Base-by-base conservation (phyloP, 2,888 invertebrate genomes). In the Cartodere bifasciata region DNA sequence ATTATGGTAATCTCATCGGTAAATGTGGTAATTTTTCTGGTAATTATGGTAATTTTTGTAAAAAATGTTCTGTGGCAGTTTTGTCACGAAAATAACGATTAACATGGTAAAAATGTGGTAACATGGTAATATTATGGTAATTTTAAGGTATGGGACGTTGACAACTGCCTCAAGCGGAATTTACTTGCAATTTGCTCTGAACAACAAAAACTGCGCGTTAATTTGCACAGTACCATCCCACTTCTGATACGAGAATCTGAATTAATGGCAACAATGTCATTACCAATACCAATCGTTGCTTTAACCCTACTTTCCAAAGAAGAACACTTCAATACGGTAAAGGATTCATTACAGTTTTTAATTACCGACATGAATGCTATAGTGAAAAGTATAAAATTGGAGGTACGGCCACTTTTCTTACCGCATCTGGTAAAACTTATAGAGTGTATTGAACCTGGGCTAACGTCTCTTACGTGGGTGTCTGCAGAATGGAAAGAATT, bases 401-500 rank as follows among this genome's bases (percentile, higher is more conserved):
- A 91, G 62, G 85, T 92, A 10, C 72, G 91, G n/a, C 86, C 88
- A 13, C 64, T 95, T 29, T 78, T 94, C 53, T 66, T 88, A 16
- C 88, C 90, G 0, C 90, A 91, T 64, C 67, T 91, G 38, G 80
- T 85, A 14, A 75, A 81, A 13, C 68, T 94, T 9, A 82, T 87
- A 2, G 77, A 80, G 6, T 72, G 86, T 41, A 63, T 94, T 13
- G 75, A 81, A 32, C 90, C 91, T 0, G 91, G 85, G 1, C 61
- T 92, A 15, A 72, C 72, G 13, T 68, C 70, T 7, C 70, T 92
- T 9, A 81, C 79, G 16, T 95, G 94, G 94, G 87, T 88, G 2
- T 79, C 84, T 37, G 70, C 78, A 10, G 74, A 79, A 41, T 88
- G 92, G 79, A 70, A 74, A 34, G 66, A 67, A 32, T 91, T 85